Evolutionary conservation across 2,113 vertebrate genomes (phyloP).

Genomic region (Probosciger aterrimus): DNA sequence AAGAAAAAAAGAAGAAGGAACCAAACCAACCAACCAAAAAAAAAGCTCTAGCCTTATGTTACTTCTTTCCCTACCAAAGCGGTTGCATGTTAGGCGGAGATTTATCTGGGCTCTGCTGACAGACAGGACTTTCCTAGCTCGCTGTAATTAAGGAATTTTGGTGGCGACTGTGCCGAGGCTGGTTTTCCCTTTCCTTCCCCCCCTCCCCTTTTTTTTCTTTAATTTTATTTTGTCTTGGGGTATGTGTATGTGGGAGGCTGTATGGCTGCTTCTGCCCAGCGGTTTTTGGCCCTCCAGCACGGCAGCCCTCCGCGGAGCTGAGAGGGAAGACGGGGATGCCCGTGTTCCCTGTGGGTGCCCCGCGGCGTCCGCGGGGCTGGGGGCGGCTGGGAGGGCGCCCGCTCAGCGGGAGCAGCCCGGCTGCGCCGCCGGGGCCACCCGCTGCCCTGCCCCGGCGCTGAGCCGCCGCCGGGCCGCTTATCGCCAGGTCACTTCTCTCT

Average conservation of each 20-base stretch:
- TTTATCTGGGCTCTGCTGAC: not conserved
- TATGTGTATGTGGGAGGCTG: fast-evolving
- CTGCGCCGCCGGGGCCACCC: not conserved
- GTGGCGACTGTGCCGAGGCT: not conserved
- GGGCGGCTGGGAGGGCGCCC: not conserved
- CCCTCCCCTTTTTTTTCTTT: too few relatives aligned
- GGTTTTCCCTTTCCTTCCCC: not conserved
- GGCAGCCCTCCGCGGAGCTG: not conserved
- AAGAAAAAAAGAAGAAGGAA: fast-evolving
- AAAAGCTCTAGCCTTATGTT: not conserved
- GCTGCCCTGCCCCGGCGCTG: not conserved
- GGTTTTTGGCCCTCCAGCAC: not conserved
- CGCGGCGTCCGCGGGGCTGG: not conserved
- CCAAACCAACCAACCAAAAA: not conserved
- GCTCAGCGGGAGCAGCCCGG: not conserved
- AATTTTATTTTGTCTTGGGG: not conserved
- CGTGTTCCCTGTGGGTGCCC: not conserved
- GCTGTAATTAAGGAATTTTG: not conserved
- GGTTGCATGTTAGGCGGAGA: not conserved
- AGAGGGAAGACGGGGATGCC: not conserved
- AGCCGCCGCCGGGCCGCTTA: not conserved
- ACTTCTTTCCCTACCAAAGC: not conserved
- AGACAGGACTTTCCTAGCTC: not conserved
- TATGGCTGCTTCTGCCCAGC: too few relatives aligned
- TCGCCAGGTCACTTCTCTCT: not conserved